These are phyloP conservation scores for Peribatodes rhomboidaria DNA, from an alignment of 2,888 invertebrate genomes.

Conservation along the genomic window DNA sequence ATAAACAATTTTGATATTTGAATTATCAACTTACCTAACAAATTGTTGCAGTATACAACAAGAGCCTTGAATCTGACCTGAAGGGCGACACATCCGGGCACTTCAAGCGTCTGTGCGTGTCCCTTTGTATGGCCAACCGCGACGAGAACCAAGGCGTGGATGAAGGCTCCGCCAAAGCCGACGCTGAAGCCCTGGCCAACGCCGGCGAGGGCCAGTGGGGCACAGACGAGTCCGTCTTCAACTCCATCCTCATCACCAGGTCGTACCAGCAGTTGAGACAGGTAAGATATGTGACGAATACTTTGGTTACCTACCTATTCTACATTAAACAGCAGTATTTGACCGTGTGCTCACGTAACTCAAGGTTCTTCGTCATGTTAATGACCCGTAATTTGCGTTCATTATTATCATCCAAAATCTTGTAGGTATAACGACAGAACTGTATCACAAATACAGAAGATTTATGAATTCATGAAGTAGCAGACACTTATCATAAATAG, in stretches of 20 bases:
- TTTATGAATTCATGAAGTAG: no score
- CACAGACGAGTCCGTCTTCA: slow-evolving; percentile 96
- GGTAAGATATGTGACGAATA: slow-evolving; percentile 55
- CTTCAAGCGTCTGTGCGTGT: slow-evolving; percentile 96
- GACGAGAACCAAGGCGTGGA: slow-evolving; percentile 96
- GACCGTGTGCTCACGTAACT: no score
- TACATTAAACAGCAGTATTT: no score
- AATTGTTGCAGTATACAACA: slow-evolving; percentile 90
- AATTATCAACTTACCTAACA: not conserved
- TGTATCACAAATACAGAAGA: no score
- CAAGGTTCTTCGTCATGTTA: no score
- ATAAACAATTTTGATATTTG: no score
- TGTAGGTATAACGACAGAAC: no score
- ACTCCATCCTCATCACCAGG: slow-evolving; percentile 93
- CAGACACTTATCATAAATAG: no score
- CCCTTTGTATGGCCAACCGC: slow-evolving; percentile 94
- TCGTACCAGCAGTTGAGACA: slow-evolving; percentile 95
- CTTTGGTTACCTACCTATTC: no score
- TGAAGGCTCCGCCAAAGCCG: slow-evolving; percentile 91
- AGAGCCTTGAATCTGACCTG: slow-evolving; percentile 93
- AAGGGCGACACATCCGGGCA: slow-evolving; percentile 98
- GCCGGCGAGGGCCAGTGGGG: slow-evolving; percentile 96
- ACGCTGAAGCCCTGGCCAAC: slow-evolving; percentile 92
- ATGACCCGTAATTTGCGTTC: no score
- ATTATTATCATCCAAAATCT: no score